phyloP scores from a whole-genome alignment of 2,888 invertebrate genomes.

The Sturmia bella region DNA sequence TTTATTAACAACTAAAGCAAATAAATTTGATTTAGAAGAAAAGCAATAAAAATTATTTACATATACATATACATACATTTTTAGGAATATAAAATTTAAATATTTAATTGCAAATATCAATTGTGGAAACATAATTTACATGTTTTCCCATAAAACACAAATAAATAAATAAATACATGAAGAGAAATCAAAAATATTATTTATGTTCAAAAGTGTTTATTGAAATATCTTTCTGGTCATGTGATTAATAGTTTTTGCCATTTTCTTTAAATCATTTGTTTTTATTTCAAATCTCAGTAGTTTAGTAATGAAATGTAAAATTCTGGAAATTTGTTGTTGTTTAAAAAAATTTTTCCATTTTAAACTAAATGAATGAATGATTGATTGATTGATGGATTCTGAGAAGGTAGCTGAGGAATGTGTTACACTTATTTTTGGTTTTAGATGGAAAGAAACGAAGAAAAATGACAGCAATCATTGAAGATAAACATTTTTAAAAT shows the following conservation, averaged over 20 bases:
- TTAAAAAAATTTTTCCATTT: conserved; percentile 9
- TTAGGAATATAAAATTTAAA: conserved; percentile 2
- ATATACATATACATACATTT: background rate
- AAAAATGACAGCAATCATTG: no score
- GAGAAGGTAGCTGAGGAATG: no score
- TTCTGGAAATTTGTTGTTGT: conserved; percentile 8
- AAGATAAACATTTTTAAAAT: no score
- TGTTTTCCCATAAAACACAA: conserved; percentile 11
- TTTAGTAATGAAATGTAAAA: background rate
- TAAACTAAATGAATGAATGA: background rate
- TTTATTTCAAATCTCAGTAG: background rate
- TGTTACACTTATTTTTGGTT: no score
- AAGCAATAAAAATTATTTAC: background rate
- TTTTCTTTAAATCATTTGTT: conserved; percentile 31
- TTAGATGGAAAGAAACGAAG: no score
- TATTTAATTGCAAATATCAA: conserved; percentile 6
- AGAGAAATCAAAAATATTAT: conserved; percentile 7
- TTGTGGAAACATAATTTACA: conserved; percentile 37
- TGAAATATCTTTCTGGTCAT: conserved; percentile 33
- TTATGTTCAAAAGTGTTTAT: conserved; percentile 10
- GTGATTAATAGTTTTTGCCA: conserved; percentile 48
- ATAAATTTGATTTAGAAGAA: conserved; percentile 19
- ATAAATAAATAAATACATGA: conserved; percentile 38
- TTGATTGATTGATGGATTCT: no score
- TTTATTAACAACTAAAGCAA: conserved; percentile 30